Evolutionary conservation across 2,113 vertebrate species (phyloP), one percentile per base, ranked within the genome.

Genomic region (Rana temporaria): DNA sequence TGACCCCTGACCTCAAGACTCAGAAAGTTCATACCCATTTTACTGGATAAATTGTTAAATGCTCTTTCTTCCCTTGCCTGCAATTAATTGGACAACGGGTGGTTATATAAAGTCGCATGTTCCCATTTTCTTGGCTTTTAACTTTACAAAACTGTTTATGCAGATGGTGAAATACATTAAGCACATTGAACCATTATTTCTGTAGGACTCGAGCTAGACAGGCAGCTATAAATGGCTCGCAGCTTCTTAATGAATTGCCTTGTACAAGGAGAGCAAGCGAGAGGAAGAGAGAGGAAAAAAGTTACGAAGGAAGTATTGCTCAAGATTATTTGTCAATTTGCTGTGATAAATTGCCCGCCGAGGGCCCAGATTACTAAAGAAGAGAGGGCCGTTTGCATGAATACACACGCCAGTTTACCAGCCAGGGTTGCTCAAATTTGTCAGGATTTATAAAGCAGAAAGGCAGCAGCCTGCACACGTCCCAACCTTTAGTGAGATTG

Each of bases 271-370:
- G 22, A 62, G 59, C 18, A 62, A 62, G 59, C 4, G 20, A 48
- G 42, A 48, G 42, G 9, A 48, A 48, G 42, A 48, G 9, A 48
- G 42, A 19, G 18, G 11, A n/a, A 56, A 30, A 65, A 77, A 77
- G 74, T 77, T 64, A 52, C 64, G 74, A 53, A 65, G 60, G 14
- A 77, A 77, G 74, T 30, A 77, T 53, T 64, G 60, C 26, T 48
- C 60, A 63, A 77, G 60, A 77, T 64, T 77, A 77, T 77, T 65
- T 65, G 74, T 77, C 74, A 77, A 77, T 77, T 53, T 65, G 74
- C 60, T 26, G 74, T 77, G 59, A 63, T 77, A 77, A 77, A 77
- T 77, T 64, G 7, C 59, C 42, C 22, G 52, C 38, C 34, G 4
- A 77, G 74, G 59, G 74, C 42, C 1, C 8, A 52, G 32, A 75